Evolutionary conservation across 2,888 invertebrate genomes (phyloP), one percentile per base, ranked within the genome.

Genomic region (Andrena minutula): DNA sequence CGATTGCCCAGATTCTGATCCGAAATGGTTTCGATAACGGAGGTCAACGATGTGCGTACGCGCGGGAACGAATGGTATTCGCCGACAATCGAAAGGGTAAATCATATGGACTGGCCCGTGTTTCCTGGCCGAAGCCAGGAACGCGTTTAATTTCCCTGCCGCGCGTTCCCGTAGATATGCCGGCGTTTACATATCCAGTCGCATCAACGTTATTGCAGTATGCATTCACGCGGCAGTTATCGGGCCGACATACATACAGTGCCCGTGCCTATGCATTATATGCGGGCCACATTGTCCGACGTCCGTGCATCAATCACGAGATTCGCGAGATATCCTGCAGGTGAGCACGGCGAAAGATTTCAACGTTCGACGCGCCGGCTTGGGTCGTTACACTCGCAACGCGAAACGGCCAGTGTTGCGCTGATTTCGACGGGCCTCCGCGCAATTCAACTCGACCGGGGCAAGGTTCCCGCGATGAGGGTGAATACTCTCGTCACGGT

Each of bases 301-400:
- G 78, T 75, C 76, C 75, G 75, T 26, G 81, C 80, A 87, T 88
- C 87, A 85, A 88, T 88, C 96, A 86, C 95, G 92, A 5, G 96
- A 95, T 88, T 88, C 96, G 86, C 95, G 92, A 5, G 96, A 95
- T 88, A 94, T 94, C 83, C 83, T 87, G 83, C 85, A 72, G 77
- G 79, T 79, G 85, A 87, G 83, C 75, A 35, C 26, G 41, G 30
- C 71, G 63, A 63, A 47, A 61, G 60, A 74, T 77, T 78, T 81
- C 28, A 49, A 23, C 41, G 53, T 66, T 65, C 28, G 16, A 32
- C 60, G n/a, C 26, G 30, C 8, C 47, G 41, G 35, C 49, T 12
- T 56, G 10, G 56, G 23, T 26, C 56, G 56, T 56, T 56, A 56
- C 56, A 56, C 56, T 56, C 23, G 56, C 56, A 56, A 56, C 23